A percentile compares a stretch with the other conserved stretches of the same genome.
These are phyloP conservation scores for Montipora foliosa DNA, from an alignment of 64 coral and sea anemone species.

Conservation along the genomic window DNA sequence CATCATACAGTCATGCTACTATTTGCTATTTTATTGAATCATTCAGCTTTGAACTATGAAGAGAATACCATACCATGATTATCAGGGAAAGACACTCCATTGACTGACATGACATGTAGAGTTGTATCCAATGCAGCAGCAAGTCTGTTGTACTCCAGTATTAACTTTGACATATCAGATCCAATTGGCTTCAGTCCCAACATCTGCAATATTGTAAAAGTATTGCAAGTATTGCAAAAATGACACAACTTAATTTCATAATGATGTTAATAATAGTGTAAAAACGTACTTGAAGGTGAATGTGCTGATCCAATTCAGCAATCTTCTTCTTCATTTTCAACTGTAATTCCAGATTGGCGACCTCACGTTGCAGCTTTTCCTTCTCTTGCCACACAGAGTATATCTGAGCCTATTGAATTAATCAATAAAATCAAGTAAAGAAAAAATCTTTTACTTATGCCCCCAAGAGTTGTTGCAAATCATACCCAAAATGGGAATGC, in stretches of 20 bases:
- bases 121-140: slow-evolving; percentile 83
- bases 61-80: slow-evolving; percentile 59
- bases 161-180: slow-evolving; percentile 46
- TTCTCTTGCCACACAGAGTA: slow-evolving; percentile 91
- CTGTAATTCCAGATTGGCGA: slow-evolving; percentile 68
- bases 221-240: background rate
- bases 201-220: slow-evolving; percentile 42
- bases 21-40: too few species aligned
- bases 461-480: too few species aligned
- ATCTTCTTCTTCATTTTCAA: slow-evolving; percentile 67
- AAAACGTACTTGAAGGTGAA: slow-evolving; percentile 74
- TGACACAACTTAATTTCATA: background rate
- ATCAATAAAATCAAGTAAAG: background rate
- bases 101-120: slow-evolving; percentile 84
- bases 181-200: slow-evolving; percentile 75
- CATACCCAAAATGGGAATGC: too few species aligned
- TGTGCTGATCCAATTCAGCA: slow-evolving; percentile 76
- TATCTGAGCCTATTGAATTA: slow-evolving; percentile 63
- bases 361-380: slow-evolving; percentile 63
- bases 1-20: too few species aligned
- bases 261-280: background rate
- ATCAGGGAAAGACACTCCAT: slow-evolving; percentile 71
- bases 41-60: background rate
- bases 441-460: background rate
- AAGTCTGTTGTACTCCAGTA: slow-evolving; percentile 60